Evolutionary conservation across 1,140 invertebrate genomes (phyloP), one percentile per base, ranked within the genome.

Genomic region (Eumaeus atala): DNA sequence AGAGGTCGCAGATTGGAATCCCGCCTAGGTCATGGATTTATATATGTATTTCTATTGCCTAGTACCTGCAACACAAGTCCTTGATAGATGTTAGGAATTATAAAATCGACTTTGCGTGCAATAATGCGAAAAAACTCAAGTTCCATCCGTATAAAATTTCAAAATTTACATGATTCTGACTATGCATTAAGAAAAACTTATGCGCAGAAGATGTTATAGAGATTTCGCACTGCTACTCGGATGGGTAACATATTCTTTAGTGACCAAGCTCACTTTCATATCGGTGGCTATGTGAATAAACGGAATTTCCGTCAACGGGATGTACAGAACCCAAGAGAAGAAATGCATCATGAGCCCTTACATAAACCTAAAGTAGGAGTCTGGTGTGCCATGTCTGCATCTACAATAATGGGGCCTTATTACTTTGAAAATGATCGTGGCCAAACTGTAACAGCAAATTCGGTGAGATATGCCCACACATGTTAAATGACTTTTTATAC

Each of bases 201-300:
- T 18, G 38, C 21, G 28, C 48, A 42, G 35, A 14, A 0, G 17
- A 51, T 57, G 12, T 18, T 55, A 10, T 9, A 10, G 7, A 34
- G 10, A 35, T 55, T 55, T 48, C 42, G 21, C 12, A 44, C 55
- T 6, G 21, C 28, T 21, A 42, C 14, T 37, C 34, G 48, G 33
- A 18, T 56, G 17, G 21, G 38, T 34, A 57, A 57, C 33, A 48
- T 52, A 42, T 48, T 53, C 44, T 52, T 58, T 48, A 53, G 33
- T 53, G 33, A 58, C 12, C 44, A 59, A 49, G 51, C 57, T 12
- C 51, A 49, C 18, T 54, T 54, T 59, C 18, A 54, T 36, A 34
- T 59, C 9, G 50, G n/a, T 42, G 48, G 55, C 5, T 56, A 56
- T 44, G 17, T 56, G 2, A 51, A 52, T 52, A 51, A 52, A 11